Evolutionary conservation across 1,140 invertebrate genomes (phyloP).

Genomic region (Planococcus citri): DNA sequence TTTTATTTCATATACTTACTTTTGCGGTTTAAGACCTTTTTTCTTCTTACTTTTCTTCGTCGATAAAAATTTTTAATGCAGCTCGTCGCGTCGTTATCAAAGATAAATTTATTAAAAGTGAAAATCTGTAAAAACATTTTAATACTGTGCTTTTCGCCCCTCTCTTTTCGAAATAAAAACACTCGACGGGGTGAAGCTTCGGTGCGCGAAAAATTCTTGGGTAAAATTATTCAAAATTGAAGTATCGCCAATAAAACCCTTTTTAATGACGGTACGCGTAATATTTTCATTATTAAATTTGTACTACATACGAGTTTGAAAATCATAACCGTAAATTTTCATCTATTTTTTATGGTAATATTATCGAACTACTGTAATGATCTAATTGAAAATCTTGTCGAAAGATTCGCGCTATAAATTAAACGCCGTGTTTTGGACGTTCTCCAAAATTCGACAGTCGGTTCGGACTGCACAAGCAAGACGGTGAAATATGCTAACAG

Average conservation of each 20-base stretch:
- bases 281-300: constrained; percentile 9
- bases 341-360: constrained; percentile 4
- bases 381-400: background rate
- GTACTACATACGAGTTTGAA: background rate
- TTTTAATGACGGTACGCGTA: background rate
- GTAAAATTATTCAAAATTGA: background rate
- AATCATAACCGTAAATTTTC: constrained; percentile 8
- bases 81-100: too few species aligned
- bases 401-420: background rate
- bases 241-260: constrained; percentile 1
- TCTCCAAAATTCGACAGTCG: background rate
- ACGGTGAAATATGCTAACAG: background rate
- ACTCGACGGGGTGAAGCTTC: too few species aligned
- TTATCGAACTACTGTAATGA: background rate
- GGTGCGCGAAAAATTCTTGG: too few species aligned
- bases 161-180: too few species aligned
- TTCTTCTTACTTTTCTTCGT: too few species aligned
- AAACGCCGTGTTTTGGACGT: background rate
- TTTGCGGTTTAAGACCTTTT: too few species aligned
- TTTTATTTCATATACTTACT: too few species aligned
- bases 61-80: too few species aligned
- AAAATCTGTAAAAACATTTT: too few species aligned
- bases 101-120: too few species aligned
- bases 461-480: background rate
- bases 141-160: too few species aligned